phyloP scores from a whole-genome alignment of 2,888 invertebrate genomes.

The Eristalis pertinax region DNA sequence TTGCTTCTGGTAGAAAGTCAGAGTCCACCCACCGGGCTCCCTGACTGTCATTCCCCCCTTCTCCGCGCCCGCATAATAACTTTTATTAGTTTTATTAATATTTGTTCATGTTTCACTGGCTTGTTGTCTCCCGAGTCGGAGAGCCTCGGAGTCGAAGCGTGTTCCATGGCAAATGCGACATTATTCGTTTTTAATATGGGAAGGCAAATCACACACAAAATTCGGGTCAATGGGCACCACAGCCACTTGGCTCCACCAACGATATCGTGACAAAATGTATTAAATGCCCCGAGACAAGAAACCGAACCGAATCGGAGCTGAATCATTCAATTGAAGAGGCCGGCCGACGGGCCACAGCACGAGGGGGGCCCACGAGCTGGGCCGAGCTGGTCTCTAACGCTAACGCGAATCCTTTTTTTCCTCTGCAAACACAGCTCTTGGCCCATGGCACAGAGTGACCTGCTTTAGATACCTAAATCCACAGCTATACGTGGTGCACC shows the following conservation, averaged over 20 bases:
- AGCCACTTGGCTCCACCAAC: constrained; percentile 54
- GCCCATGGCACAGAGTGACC: constrained; percentile 62
- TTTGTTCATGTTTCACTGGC: constrained; percentile 42
- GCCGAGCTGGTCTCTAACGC: constrained; percentile 11
- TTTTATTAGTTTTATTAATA: constrained; percentile 52
- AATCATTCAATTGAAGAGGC: constrained; percentile 25
- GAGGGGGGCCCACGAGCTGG: background rate
- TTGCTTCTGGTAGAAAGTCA: constrained; percentile 38
- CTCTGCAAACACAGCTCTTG: constrained; percentile 9
- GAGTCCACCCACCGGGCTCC: constrained; percentile 41
- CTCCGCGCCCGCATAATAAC: background rate
- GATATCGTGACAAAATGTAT: constrained; percentile 72
- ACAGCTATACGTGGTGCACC: background rate
- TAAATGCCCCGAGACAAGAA: constrained; percentile 68
- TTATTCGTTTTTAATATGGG: constrained; percentile 71
- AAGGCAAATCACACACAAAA: constrained; percentile 70
- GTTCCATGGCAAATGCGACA: constrained; percentile 63
- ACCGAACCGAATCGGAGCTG: constrained; percentile 58
- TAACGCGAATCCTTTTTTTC: constrained; percentile 65
- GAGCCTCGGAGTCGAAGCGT: constrained; percentile 32
- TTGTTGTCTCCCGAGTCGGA: background rate
- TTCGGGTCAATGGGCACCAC: constrained; percentile 70
- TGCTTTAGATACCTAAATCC: constrained; percentile 56
- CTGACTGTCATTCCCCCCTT: background rate
- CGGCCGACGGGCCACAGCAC: background rate